Base-by-base conservation (phyloP, 2,797 vertebrate species). In the Oryzias dopingdopingensis region DNA sequence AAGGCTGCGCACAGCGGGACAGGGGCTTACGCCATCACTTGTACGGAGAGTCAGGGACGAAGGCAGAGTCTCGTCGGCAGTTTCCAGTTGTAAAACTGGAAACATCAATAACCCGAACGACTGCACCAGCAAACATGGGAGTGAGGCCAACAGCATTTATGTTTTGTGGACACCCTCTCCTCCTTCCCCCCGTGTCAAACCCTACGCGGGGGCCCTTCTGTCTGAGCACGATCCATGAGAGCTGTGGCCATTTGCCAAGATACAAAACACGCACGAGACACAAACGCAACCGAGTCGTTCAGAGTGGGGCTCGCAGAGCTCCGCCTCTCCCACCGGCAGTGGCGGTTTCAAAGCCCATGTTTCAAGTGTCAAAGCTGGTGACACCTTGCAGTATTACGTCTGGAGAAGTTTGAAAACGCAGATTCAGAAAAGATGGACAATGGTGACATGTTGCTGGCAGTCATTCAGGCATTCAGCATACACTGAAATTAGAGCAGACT, bases 141-240 rank as follows among this genome's bases (percentile, higher is more conserved):
- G 84, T 82, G 67, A 66, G 67, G 32, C 77, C 62, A 65, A 41
- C 49, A 64, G 80, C 77, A 67, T 70, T 82, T 70, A 12, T 66
- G 62, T 75, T 80, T 71, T 72, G 61, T 49, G 41, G 73, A 66
- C 67, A 42, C 69, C 78, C 48, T 80, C 62, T 72, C 78, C 73
- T 68, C 69, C 77, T 55, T 32, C 63, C 78, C 87, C 80, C 67
- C 65, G 59, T 80, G 86, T 81, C 63, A 7, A 73, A 67, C 78
- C 74, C 69, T 26, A 50, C 72, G 62, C 86, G 86, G 86, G 81
- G 89, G 90, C 89, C 91, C 90, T 92, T 92, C 90, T 91, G 91
- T 92, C 89, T 91, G 79, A 85, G 83, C 80, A 87, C 74, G 69
- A 81, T 84, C 78, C 83, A 73, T 76, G 58, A 83, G 72, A 85